Percentiles rank a stretch among this genome's conserved stretches.
phyloP scores from a whole-genome alignment of 2,888 invertebrate species.

The Plagodis dolabraria region DNA sequence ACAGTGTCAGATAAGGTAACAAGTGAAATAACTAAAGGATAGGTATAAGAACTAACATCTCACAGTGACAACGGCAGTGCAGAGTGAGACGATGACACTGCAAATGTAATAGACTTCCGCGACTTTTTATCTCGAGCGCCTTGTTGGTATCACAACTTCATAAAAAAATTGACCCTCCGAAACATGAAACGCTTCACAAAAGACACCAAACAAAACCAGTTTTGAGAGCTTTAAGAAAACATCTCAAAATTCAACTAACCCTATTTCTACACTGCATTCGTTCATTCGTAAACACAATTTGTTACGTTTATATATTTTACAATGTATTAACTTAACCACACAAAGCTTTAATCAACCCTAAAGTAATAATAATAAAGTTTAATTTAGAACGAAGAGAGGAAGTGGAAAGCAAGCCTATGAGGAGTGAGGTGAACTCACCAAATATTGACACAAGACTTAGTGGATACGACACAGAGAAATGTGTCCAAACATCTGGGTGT shows the following conservation, averaged over 20 bases:
- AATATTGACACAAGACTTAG: conserved; percentile 77
- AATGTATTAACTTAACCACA: conserved; percentile 20
- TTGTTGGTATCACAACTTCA: no score
- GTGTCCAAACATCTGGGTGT: conserved; percentile 74
- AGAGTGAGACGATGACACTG: no score
- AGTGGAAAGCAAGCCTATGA: conserved; percentile 44
- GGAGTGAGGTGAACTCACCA: conserved; percentile 69
- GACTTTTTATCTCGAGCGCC: no score
- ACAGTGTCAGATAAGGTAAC: no score
- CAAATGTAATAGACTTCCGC: no score
- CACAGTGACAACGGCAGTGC: no score
- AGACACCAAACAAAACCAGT: conserved; percentile 8
- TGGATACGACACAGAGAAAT: conserved; percentile 72
- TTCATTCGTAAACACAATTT: conserved; percentile 55
- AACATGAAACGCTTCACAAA: background rate
- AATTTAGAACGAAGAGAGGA: conserved; percentile 16
- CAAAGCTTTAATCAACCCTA: conserved; percentile 20
- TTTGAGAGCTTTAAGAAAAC: conserved; percentile 15
- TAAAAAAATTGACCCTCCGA: background rate
- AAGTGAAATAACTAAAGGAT: no score
- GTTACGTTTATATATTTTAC: conserved; percentile 44
- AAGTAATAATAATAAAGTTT: conserved; percentile 6
- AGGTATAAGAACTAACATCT: no score
- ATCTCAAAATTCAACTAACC: conserved; percentile 38
- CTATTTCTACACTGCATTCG: conserved; percentile 53